Evolutionary conservation across 2,113 vertebrate genomes (phyloP), one percentile per base, ranked within the genome.

Genomic region (Butorides virescens): DNA sequence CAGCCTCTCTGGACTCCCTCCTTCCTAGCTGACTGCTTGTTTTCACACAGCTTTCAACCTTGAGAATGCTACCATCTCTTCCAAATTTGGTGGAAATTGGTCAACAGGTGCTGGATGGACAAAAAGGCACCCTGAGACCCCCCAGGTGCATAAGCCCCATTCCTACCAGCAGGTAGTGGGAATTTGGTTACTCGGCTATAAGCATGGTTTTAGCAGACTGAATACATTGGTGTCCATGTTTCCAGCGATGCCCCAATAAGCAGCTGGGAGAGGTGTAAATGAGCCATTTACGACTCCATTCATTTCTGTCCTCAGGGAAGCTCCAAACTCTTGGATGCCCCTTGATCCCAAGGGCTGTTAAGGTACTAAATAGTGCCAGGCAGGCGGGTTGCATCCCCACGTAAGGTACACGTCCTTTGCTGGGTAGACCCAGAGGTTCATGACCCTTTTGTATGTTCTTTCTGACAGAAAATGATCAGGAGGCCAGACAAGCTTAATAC

Each of bases 161-260:
- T 88, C 22, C 42, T 22, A 53, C 8, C 46, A 70, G 49, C 14
- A 36, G 17, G 22, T 7, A 27, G 34, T 26, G 55, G 44, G 49
- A 30, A 72, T 61, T 25, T 25, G 44, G 39, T 36, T 49, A 21
- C 34, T 63, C 16, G 25, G 70, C 20, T 47, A 4, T 1, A 34
- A 37, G 70, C 39, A 20, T 0, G 10, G 25, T 36, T 67, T 84
- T 3, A 55, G 15, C 53, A 91, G 63, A 34, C 15, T 10, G 5
- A 88, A 42, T 2, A 10, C 23, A 39, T 1, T 2, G 0, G 9
- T n/a, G 56, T 13, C 56, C 76, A 49, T 0, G 0, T 78, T 52
- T 67, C n/a, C 73, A 84, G 65, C 61, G 67, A 2, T 9, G 58
- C 11, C 66, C n/a, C 88, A 62, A 4, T 8, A 62, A 82, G 37